Conservation (phyloP, 30 jellyfish, hydroid and myxozoan species). For the Euphysa ruthae region DNA sequence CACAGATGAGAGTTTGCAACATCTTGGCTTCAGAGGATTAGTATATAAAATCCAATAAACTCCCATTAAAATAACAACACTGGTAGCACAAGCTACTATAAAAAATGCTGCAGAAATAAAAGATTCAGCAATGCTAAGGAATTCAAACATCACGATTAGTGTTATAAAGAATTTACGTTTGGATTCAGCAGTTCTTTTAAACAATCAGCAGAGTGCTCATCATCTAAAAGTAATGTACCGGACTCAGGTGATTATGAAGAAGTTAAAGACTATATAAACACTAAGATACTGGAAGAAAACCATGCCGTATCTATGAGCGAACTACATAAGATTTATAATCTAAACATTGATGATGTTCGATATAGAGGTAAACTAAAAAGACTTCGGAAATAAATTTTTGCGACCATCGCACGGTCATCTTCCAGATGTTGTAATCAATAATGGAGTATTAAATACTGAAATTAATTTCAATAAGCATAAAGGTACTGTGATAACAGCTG, state of each 20-base stretch:
- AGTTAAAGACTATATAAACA: too few relatives aligned
- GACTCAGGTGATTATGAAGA: too few relatives aligned
- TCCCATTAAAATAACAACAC: not conserved
- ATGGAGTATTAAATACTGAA: too few relatives aligned
- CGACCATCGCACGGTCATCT: too few relatives aligned
- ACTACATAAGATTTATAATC: not conserved
- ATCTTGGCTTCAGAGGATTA: too few relatives aligned
- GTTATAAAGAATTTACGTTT: slow-evolving; percentile 20
- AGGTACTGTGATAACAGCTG: slow-evolving; percentile 17
- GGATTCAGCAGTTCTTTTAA: not conserved
- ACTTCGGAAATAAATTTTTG: not conserved
- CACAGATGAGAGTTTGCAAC: too few relatives aligned
- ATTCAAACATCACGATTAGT: slow-evolving; percentile 21
- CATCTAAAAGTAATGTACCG: too few relatives aligned
- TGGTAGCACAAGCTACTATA: not conserved
- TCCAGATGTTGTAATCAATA: too few relatives aligned
- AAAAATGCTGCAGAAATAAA: not conserved
- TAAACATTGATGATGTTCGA: not conserved
- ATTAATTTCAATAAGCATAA: not conserved
- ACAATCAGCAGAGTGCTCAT: too few relatives aligned
- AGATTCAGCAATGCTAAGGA: slow-evolving; percentile 14
- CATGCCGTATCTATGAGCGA: not conserved
- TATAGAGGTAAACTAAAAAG: not conserved
- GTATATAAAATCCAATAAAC: too few relatives aligned
- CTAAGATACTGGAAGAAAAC: too few relatives aligned